Conservation (phyloP, 2,888 invertebrate genomes). For the Xestia sexstrigata region DNA sequence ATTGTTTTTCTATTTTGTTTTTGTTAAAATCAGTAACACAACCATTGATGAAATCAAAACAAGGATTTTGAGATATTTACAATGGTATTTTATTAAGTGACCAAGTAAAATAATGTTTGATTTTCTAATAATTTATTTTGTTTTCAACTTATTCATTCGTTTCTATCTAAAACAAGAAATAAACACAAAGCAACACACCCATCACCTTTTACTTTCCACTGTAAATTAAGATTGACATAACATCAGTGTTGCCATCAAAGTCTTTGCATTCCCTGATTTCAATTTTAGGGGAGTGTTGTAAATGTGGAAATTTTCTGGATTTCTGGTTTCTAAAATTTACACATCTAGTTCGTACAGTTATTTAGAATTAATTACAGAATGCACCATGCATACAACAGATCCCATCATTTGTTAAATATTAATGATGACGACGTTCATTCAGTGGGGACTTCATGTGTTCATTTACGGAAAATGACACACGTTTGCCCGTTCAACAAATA, state of each 20-base stretch:
- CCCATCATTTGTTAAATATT: not conserved
- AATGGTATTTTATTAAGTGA: slow-evolving; percentile 34
- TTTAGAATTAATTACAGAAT: not conserved
- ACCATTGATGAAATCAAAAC: slow-evolving; percentile 52
- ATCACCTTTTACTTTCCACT: slow-evolving; percentile 85
- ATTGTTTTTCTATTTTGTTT: slow-evolving; percentile 67
- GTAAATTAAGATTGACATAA: slow-evolving; percentile 80
- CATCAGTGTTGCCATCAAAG: slow-evolving; percentile 59
- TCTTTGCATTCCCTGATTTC: slow-evolving; percentile 25
- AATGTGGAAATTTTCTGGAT: not conserved
- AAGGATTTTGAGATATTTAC: slow-evolving; percentile 61
- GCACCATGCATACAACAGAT: not conserved
- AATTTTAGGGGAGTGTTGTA: slow-evolving; percentile 31
- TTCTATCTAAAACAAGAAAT: slow-evolving; percentile 73
- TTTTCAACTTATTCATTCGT: slow-evolving; percentile 65
- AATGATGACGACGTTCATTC: no score
- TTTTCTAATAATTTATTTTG: slow-evolving; percentile 42
- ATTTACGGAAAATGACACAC: not conserved
- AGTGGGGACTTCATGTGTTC: not conserved
- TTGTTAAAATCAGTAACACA: slow-evolving; percentile 61
- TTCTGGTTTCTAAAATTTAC: not conserved
- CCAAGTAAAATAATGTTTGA: slow-evolving; percentile 28
- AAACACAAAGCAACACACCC: slow-evolving; percentile 87
- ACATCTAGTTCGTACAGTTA: not conserved
- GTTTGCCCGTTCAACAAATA: not conserved